Conservation (phyloP, 1,140 invertebrate genomes). For the Heliconius eleuchia region DNA sequence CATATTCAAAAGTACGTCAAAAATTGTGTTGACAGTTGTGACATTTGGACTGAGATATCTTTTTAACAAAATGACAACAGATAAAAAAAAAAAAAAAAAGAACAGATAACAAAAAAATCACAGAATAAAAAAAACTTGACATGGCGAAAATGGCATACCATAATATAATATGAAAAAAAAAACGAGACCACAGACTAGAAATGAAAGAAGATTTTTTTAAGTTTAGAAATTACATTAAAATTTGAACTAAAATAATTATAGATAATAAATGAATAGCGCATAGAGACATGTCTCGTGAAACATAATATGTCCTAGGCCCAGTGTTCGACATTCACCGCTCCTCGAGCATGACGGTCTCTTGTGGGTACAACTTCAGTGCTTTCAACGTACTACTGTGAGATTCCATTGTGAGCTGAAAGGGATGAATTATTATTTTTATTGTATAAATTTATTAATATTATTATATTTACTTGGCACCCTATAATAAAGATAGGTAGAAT, state of each 20-base stretch:
- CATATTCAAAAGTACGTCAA: not conserved
- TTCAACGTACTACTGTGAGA: constrained; percentile 88
- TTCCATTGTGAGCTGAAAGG: constrained; percentile 90
- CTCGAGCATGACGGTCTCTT: constrained; percentile 96
- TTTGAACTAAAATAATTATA: constrained; percentile 13
- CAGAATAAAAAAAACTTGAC: not conserved
- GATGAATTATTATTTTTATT: not conserved
- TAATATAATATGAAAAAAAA: not conserved
- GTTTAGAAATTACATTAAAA: constrained; percentile 5
- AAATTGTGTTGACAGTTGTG: not conserved
- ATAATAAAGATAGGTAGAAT: no score
- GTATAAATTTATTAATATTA: no score
- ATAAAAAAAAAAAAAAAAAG: not conserved
- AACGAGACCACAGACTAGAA: constrained; percentile 5
- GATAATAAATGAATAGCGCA: constrained; percentile 5
- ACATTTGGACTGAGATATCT: not conserved
- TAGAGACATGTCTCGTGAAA: constrained; percentile 24
- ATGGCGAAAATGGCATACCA: not conserved
- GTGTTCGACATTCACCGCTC: constrained; percentile 85
- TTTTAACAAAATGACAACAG: not conserved
- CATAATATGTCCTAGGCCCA: constrained; percentile 19
- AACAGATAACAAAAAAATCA: not conserved
- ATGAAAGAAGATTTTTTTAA: not conserved
- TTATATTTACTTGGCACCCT: no score
- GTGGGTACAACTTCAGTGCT: constrained; percentile 92